Conservation (phyloP, 2,113 vertebrate genomes). For the Odontophorus gujanensis region DNA sequence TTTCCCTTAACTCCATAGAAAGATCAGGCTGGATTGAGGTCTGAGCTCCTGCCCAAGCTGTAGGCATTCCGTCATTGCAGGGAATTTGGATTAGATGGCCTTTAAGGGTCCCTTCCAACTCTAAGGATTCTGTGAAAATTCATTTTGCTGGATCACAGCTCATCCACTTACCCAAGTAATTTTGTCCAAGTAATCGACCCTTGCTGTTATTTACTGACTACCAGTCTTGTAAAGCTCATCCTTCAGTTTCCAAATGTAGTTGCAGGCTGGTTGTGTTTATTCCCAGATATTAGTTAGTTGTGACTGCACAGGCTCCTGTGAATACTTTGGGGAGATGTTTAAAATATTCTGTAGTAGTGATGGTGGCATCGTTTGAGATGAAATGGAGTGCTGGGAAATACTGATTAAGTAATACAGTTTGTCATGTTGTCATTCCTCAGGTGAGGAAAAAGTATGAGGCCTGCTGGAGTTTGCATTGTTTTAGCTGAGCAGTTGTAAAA, state of each 20-base stretch:
- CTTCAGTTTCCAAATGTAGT: background rate
- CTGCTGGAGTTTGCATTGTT: slow-evolving; percentile 9
- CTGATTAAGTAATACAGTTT: background rate
- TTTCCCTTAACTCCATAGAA: background rate
- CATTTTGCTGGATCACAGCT: background rate
- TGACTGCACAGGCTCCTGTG: background rate
- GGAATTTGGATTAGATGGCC: too few species aligned
- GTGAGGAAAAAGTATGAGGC: background rate
- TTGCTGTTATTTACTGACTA: background rate
- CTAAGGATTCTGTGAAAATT: background rate
- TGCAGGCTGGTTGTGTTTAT: background rate
- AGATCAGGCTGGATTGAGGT: too few species aligned
- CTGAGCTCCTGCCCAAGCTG: too few species aligned
- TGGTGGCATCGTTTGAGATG: background rate
- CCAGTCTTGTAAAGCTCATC: background rate
- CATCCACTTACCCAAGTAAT: background rate
- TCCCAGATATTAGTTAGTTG: background rate
- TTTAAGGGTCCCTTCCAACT: too few species aligned
- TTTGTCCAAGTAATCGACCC: background rate
- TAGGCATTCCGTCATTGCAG: too few species aligned
- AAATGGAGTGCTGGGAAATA: background rate
- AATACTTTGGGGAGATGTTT: background rate
- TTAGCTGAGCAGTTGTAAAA: slow-evolving; percentile 22
- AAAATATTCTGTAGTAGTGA: background rate
- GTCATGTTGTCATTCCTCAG: background rate